Evolutionary conservation across 1,140 invertebrate genomes (phyloP).

Genomic region (Atta texana): DNA sequence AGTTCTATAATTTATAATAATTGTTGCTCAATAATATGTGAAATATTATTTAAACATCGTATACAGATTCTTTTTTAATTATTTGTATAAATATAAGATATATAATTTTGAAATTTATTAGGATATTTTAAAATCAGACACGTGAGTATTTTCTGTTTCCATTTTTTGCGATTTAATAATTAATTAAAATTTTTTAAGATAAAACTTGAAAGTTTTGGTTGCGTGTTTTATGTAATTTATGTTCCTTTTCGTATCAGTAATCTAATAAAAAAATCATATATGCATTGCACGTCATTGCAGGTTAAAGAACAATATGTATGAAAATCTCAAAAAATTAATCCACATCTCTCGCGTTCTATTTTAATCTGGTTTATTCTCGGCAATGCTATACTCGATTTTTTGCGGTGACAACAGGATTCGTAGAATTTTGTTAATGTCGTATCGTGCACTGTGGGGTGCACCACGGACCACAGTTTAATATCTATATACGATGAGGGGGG

Average conservation of each 20-base stretch:
- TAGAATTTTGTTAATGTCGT: conserved; percentile 39
- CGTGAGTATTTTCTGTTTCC: background rate
- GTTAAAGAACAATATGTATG: background rate
- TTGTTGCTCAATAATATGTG: background rate
- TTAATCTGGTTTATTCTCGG: conserved; percentile 35
- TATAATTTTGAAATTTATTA: background rate
- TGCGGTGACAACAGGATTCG: conserved; percentile 14
- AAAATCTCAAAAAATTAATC: conserved; percentile 39
- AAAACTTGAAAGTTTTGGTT: background rate
- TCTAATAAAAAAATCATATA: background rate
- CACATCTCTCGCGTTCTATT: background rate
- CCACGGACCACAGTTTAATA: conserved; percentile 32
- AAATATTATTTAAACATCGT: background rate
- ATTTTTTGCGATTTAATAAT: background rate
- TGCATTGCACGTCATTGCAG: background rate
- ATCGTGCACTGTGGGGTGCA: background rate
- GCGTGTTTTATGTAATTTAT: background rate
- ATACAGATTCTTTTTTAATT: background rate
- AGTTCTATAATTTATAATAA: background rate
- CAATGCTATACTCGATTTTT: conserved; percentile 18
- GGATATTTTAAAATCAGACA: background rate
- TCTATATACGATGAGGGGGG: conserved; percentile 29
- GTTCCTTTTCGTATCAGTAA: background rate
- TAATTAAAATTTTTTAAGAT: background rate
- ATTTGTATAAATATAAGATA: background rate